Evolutionary conservation across 2,797 vertebrate genomes (phyloP), one percentile per base, ranked within the genome.

Genomic region (Phrynocephalus vlangalii): DNA sequence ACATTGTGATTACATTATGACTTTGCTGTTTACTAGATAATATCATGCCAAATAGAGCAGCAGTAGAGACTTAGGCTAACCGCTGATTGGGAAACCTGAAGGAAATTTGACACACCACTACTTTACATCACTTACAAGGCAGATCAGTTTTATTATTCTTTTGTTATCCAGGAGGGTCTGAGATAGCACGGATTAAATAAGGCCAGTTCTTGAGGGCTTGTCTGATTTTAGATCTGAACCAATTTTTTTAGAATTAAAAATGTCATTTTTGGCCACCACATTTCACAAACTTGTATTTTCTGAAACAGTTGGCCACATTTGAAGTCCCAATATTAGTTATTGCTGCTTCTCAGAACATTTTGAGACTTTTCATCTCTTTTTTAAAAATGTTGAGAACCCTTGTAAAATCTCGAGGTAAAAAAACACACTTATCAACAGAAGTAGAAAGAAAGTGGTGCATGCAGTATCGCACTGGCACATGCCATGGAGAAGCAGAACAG

Each of bases 351-450:
- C 75, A 70, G 48, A 72, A 44, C 22, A 80, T 67, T 72, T 52
- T 52, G 73, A 86, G 86, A 71, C 30, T 30, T 22, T 1, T 24
- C 56, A 2, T 1, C 0, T 1, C 0, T 79, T 66, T 6, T 77
- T 52, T 6, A 6, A 80, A 91, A 86, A 82, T 0, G 0, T 79
- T 83, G 5, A 81, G 3, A 0, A 73, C 10, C 4, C 73, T 11
- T 77, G 6, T 16, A 33, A 16, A 15, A 18, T 22, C 20, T 82
- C 3, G 7, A 79, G 33, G 78, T 77, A 75, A 87, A 70, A 83
- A 79, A 0, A 16, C 0, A 0, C n/a, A 56, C 0, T 11, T 20
- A 3, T 28, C 86, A 73, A 60, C 1, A 30, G 1, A 86, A 15
- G 11, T 1, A 77, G 24, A 22, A 20, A 24, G 16, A 18, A 18